Conservation (phyloP, 1,140 invertebrate genomes). For the Sarcophaga bullata region DNA sequence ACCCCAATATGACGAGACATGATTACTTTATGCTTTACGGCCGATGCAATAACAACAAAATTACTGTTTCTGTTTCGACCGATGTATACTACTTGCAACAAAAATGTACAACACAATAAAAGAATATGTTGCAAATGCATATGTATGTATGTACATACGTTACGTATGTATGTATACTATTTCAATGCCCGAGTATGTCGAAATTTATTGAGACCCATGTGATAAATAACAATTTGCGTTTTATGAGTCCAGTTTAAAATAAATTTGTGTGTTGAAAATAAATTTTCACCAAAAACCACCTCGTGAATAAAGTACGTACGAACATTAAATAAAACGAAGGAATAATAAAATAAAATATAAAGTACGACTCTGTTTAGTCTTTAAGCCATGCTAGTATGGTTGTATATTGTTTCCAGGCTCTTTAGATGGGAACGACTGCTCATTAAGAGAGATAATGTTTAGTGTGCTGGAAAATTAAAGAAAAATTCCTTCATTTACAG, state of each 20-base stretch:
- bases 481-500: no score
- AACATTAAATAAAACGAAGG: background rate
- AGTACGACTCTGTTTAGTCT: background rate
- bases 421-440: background rate
- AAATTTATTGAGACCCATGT: conserved; percentile 38
- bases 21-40: conserved; percentile 19
- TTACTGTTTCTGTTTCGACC: background rate
- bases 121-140: background rate
- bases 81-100: background rate
- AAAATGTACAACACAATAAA: background rate
- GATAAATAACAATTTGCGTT: conserved; percentile 40
- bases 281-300: conserved; percentile 34
- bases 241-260: conserved; percentile 36
- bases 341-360: background rate
- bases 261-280: conserved; percentile 38
- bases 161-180: background rate
- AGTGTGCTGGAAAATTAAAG: no score
- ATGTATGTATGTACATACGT: background rate
- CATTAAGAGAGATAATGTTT: no score
- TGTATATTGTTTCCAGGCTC: background rate
- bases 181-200: background rate
- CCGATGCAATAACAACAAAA: conserved; percentile 1
- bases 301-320: background rate
- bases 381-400: background rate
- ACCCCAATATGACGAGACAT: background rate